Base-by-base conservation (phyloP, 2,113 vertebrate species). In the Cathartes aura region DNA sequence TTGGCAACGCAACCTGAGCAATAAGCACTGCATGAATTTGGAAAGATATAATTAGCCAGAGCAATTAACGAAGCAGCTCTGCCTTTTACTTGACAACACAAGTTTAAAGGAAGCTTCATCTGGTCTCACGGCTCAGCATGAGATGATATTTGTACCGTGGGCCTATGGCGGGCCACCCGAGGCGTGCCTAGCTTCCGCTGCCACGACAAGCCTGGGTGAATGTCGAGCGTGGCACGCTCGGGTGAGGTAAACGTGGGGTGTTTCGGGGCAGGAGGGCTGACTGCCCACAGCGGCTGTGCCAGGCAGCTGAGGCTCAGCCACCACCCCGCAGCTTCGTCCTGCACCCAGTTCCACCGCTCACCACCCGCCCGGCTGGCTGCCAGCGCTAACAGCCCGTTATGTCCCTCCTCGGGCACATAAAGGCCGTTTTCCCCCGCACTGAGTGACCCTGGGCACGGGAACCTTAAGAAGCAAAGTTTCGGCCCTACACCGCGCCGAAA, bases 11-110 rank as follows among this genome's bases (percentile, higher is more conserved):
- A 10, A 43, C 32, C n/a, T 2, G 15, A 32, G 60, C 53, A 24
- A 27, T 2, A 2, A 11, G 18, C n/a, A 3, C 2, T 0, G 50
- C 32, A 3, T 2, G 64, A 6, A 14, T 4, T 18, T 0, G 82
- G 40, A 26, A 52, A 78, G 58, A 12, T 11, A 15, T 9, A 15
- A 7, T 32, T 2, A 40, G 43, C 26, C 53, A 19, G 16, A 59
- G 60, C 67, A 38, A 12, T 7, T 6, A 36, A 9, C 0, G 50
- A n/a, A 26, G 52, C 62, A 36, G 87, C 47, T 40, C 11, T 15
- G 90, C 47, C 53, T 18, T 32, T 27, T 10, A 27, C 40, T 0
- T 0, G 83, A 8, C 23, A 9, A 40, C 2, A 15, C 38, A 36
- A 21, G 10, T 10, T n/a, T 40, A 8, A 1, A 17, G 53, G 29